Evolutionary conservation across 64 coral and sea anemone genomes (phyloP), one percentile per base, ranked within the genome.

Genomic region (Pocillopora damicornis): DNA sequence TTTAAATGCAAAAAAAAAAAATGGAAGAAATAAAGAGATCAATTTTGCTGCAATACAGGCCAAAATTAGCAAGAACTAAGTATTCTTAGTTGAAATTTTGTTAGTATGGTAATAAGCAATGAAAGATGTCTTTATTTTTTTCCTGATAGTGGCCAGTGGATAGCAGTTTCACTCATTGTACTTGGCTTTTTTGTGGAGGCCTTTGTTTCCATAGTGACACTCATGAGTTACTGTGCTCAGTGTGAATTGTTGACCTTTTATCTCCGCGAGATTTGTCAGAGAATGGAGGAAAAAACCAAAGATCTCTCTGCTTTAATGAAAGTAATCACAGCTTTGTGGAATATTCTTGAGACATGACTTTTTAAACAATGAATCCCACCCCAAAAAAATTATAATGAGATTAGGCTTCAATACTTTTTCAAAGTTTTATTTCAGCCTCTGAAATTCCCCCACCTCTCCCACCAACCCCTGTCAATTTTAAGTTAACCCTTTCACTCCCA

Each of bases 271-370:
- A 93, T 99, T 22, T 80, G 73, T 5, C n/a, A 90, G 16, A 84
- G 90, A 89, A 92, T 99, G 73, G 97, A 99, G 79, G 97, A 99
- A 68, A 99, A 99, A 89, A 95, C 90, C 58, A 89, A 80, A 56
- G 77, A 88, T 64, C 88, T 99, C 13, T 76, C 51, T 73, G 83
- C 79, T 58, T 87, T 92, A 60, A 99, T 99, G 97, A 99, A 99
- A 88, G 97, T 95, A 92, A 63, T 81, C 42, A 30, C 30, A 9
- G 60, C 23, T 22, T 68, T 68, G 65, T 68, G 18, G 18, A 22
- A 22, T 17, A 22, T 78, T 78, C 16, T 78, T 30, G 30, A 30
- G 30, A 30, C 30, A 30, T 30, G 30, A 30, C 30, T 30, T 30
- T 30, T 30, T 30, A 30, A 59, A 38, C 15, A 0, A 7, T 38